These are phyloP conservation scores for Chiroxiphia lanceolata DNA, from an alignment of 2,797 vertebrate genomes.

Conservation along the genomic window DNA sequence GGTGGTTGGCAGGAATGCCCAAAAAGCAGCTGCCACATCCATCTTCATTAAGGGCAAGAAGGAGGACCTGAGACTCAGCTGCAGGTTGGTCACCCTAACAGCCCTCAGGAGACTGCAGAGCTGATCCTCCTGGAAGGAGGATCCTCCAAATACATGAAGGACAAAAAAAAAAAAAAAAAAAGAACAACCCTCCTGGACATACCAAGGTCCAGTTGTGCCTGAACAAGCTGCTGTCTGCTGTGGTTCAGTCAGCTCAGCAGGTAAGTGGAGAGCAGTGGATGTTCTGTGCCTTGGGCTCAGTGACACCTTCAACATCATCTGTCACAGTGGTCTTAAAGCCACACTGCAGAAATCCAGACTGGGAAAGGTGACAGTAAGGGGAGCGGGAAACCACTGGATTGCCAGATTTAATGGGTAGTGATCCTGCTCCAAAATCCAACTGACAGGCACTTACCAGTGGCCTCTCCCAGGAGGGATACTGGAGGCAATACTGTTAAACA, in stretches of 20 bases:
- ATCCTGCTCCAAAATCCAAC: background rate
- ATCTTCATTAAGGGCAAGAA: background rate
- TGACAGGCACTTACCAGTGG: background rate
- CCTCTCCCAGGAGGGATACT: background rate
- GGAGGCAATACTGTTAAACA: background rate
- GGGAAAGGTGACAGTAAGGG: background rate
- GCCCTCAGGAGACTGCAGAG: background rate
- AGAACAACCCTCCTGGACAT: background rate
- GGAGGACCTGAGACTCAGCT: background rate
- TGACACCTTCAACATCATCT: background rate
- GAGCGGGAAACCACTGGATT: background rate
- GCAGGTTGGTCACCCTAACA: background rate
- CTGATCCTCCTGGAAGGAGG: background rate
- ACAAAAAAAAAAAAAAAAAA: no score
- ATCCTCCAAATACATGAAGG: background rate
- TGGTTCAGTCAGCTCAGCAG: background rate
- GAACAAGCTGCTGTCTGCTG: background rate
- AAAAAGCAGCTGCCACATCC: background rate
- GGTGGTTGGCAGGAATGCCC: background rate
- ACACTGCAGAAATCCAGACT: background rate
- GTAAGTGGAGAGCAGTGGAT: background rate
- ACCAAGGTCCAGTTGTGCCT: background rate
- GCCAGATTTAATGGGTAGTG: background rate
- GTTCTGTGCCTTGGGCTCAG: background rate
- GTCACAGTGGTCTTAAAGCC: background rate